Conservation (phyloP, 1,140 invertebrate genomes). For the Apis dorsata region DNA sequence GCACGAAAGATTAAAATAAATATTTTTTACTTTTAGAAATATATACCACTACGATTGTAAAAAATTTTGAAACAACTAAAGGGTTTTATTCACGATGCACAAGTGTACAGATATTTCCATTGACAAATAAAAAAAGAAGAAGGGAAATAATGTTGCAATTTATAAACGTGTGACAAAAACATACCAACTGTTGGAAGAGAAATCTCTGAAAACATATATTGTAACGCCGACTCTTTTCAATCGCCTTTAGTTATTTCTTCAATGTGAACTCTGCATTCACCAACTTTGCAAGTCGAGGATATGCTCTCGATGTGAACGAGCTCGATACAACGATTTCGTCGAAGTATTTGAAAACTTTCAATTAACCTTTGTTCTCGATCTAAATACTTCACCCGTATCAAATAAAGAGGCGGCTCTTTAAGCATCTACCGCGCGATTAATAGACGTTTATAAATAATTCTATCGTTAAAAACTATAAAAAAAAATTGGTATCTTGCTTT, state of each 20-base stretch:
- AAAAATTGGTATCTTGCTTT: no score
- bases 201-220: background rate
- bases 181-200: background rate
- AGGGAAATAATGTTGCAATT: slow-evolving; percentile 19
- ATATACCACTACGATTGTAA: no score
- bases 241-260: background rate
- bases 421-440: background rate
- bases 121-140: slow-evolving; percentile 5
- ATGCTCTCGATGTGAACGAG: background rate
- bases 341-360: background rate
- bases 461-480: no score
- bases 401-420: no score
- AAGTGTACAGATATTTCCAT: slow-evolving; percentile 17
- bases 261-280: background rate
- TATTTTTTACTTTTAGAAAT: background rate
- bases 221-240: background rate
- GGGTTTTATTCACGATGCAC: background rate
- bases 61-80: no score
- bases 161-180: background rate
- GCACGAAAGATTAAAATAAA: background rate
- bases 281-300: background rate
- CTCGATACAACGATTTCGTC: background rate
- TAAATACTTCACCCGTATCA: background rate
- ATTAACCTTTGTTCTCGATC: slow-evolving; percentile 1
- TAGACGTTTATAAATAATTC: background rate